Percentiles rank a stretch among this genome's conserved stretches.
phyloP scores from a whole-genome alignment of 2,888 invertebrate species.

The Phoronis australis region DNA sequence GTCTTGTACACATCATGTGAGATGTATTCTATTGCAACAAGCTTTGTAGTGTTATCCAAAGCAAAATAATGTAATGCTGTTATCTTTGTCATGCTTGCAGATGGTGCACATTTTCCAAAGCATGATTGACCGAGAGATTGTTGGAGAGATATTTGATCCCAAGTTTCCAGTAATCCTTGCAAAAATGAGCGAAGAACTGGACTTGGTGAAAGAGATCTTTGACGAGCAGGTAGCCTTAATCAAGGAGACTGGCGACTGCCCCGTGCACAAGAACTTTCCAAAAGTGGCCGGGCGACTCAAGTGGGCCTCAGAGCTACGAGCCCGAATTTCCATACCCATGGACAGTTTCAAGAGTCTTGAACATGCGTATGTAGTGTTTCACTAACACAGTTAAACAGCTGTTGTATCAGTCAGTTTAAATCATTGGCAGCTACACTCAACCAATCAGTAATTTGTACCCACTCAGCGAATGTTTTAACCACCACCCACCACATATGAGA shows the following conservation, averaged over 20 bases:
- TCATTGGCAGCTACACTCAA: no score
- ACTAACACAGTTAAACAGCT: no score
- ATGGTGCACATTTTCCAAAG: no score
- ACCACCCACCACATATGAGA: no score
- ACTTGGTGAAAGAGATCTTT: constrained; percentile 30
- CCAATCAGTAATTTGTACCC: no score
- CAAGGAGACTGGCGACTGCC: constrained; percentile 4
- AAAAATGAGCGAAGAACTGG: constrained; percentile 56
- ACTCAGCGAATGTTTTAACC: no score
- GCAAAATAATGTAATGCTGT: no score
- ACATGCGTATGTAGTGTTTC: constrained; percentile 59
- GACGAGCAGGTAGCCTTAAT: constrained; percentile 21
- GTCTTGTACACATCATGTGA: no score
- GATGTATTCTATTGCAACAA: no score
- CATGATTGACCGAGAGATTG: constrained; percentile 79
- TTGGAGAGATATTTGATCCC: constrained; percentile 76
- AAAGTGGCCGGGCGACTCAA: constrained; percentile 77
- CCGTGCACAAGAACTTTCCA: constrained; percentile 71
- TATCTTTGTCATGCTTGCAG: no score
- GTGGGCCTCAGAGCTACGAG: constrained; percentile 69
- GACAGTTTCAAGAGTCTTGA: constrained; percentile 72
- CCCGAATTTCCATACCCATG: constrained; percentile 51
- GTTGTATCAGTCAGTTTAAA: no score
- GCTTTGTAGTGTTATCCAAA: no score
- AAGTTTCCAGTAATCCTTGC: constrained; percentile 74